Base-by-base conservation (phyloP, 2,113 vertebrate species). In the Ammodytes dubius region DNA sequence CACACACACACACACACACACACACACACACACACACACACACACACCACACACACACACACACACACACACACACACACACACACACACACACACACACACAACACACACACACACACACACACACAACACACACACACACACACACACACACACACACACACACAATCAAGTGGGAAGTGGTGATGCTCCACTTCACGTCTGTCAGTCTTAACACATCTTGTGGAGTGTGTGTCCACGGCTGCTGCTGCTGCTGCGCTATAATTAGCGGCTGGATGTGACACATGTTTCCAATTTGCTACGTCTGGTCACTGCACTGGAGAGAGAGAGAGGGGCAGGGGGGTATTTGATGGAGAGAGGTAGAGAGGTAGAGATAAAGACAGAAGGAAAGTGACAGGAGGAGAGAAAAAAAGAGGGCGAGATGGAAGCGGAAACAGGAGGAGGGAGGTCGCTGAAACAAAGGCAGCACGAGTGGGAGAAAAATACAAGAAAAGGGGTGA, bases 281-380 rank as follows among this genome's bases (percentile, higher is more conserved):
- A 94, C 94, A 95, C 93, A 89, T 94, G 93, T 94, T 92, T 92
- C 86, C 91, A 93, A 95, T 94, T 89, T 93, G 87, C 86, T 76
- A 85, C 81, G 83, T 92, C 91, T 93, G 89, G 81, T 89, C 88
- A 57, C 58, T 39, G 74, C 74, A 47, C 52, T 3, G 59, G 68
- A 40, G 27, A 76, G 49, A 19, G 71, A 53, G 79, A 60, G 27
- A 27, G 27, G 27, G 27, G 27, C 27, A 27, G 27, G 27, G 27
- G 27, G 27, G 27, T 27, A 27, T 27, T 27, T 27, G 27, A 27
- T 27, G 66, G 53, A 58, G 67, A 47, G 84, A 60, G 27, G 19
- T 74, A 81, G 77, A 40, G 80, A 85, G 69, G 74, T 52, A 58
- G 68, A 85, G 81, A 92, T 72, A 76, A 52, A 81, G 80, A 81